A percentile compares a stretch with the other conserved stretches of the same genome.
Evolutionary conservation across 2,797 vertebrate genomes (phyloP).

Genomic region (Triplophysa bombifrons): DNA sequence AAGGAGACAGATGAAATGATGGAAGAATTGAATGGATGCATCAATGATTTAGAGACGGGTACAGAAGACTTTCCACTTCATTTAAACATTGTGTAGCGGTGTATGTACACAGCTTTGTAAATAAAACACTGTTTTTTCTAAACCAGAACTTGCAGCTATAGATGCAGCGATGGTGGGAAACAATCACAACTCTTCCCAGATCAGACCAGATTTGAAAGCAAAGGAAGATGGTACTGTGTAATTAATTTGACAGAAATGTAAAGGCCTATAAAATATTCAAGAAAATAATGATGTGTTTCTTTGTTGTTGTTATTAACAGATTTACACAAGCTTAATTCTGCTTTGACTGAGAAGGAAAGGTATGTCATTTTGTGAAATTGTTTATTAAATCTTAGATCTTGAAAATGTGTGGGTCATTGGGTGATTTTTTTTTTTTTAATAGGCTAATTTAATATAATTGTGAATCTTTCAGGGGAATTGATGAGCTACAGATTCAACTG

Average conservation of each 20-base stretch:
- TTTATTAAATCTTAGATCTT: not conserved
- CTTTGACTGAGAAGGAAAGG: conserved; percentile 65
- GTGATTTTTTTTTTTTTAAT: not conserved
- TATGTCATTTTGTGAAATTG: conserved; percentile 41
- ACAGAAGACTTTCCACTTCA: not conserved
- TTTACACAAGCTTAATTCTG: conserved; percentile 62
- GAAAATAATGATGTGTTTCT: not conserved
- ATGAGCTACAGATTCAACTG: conserved; percentile 67
- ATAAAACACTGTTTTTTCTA: not conserved
- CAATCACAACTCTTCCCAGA: conserved; percentile 23
- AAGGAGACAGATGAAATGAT: conserved; percentile 68
- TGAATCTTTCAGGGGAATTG: conserved; percentile 64
- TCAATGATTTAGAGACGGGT: conserved; percentile 74
- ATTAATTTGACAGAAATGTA: not conserved
- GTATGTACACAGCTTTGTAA: conserved; percentile 9
- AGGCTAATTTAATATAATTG: not conserved
- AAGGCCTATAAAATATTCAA: not conserved
- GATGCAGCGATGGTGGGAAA: conserved; percentile 61
- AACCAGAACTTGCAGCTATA: conserved; percentile 69
- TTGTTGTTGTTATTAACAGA: conserved; percentile 55
- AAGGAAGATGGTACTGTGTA: conserved; percentile 66
- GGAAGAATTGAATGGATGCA: conserved; percentile 70
- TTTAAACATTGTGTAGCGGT: not conserved
- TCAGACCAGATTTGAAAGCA: conserved; percentile 62
- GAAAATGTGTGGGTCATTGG: not conserved